These are phyloP conservation scores for Eueides isabella DNA, from an alignment of 1,140 invertebrate genomes.

Conservation along the genomic window DNA sequence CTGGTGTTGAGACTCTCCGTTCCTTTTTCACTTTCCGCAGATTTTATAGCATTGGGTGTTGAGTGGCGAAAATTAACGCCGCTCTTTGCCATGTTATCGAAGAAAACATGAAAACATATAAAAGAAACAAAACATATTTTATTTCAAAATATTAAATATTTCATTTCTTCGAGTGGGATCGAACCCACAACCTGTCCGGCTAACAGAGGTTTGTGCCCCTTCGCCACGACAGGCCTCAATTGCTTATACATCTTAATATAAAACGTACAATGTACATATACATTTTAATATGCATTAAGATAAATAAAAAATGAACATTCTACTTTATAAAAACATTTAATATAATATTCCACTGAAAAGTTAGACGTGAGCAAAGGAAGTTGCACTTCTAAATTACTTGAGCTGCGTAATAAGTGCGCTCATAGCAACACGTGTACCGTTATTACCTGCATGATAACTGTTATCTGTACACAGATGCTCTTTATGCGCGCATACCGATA, in stretches of 20 bases:
- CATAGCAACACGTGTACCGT: constrained; percentile 34
- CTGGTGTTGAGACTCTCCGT: no score
- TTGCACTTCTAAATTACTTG: constrained; percentile 42
- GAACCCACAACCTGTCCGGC: no score
- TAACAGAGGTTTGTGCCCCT: no score
- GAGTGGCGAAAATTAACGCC: no score
- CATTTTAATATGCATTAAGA: background rate
- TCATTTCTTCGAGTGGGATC: no score
- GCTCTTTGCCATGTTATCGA: no score
- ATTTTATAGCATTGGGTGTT: no score
- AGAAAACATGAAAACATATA: no score
- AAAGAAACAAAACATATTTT: no score
- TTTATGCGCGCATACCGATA: constrained; percentile 23
- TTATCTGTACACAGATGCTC: constrained; percentile 38
- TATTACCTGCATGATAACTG: constrained; percentile 47
- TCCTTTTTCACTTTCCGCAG: no score
- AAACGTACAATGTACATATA: background rate
- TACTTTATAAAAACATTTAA: background rate
- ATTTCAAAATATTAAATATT: no score
- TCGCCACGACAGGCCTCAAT: no score
- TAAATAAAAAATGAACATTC: background rate
- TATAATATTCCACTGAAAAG: constrained; percentile 17
- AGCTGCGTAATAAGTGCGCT: constrained; percentile 36
- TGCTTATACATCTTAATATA: background rate
- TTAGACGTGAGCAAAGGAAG: constrained; percentile 34